Base-by-base conservation (phyloP, 2,113 vertebrate genomes). In the Callopanchax toddi region DNA sequence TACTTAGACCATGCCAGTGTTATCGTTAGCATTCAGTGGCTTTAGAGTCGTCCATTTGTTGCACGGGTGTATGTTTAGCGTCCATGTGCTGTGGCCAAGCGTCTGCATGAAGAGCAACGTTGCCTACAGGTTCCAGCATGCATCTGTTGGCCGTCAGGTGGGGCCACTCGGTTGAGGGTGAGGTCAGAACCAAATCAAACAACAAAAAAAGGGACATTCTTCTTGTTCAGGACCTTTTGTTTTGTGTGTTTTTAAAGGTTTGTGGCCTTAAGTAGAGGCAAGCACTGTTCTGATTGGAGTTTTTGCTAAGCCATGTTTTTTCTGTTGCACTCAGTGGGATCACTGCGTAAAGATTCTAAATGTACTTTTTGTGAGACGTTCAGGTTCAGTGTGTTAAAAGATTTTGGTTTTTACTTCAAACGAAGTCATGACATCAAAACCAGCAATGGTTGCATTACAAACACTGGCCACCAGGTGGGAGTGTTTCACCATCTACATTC, bases 41-140 rank as follows among this genome's bases (percentile, higher is more conserved):
- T 69, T 69, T 50, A 48, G 37, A 48, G 32, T 56, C 22, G 29
- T 73, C 15, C 46, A 9, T 50, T 11, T 74, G 40, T 51, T 71
- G 69, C 74, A 67, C 22, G 26, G 22, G 48, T 76, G 69, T 87
- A 29, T 23, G 61, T 25, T 70, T 32, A 59, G 52, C 52, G 43
- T 68, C 45, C 66, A n/a, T n/a, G n/a, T n/a, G n/a, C n/a, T n/a
- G n/a, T n/a, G n/a, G n/a, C n/a, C n/a, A 23, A 71, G 57, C 13
- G 23, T 59, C 43, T 56, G 78, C 78, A 72, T 67, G 66, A 71
- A 48, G 71, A 60, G 15, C 42, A 5, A 61, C 63, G 45, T 74
- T 10, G 62, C 67, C 74, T 64, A 11, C 71, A 52, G 44, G 68
- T 82, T 83, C 81, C 79, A 86, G 88, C 88, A 87, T 88, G 81